These are phyloP conservation scores for Gila robusta DNA, from an alignment of 2,797 vertebrate genomes.

Conservation along the genomic window DNA sequence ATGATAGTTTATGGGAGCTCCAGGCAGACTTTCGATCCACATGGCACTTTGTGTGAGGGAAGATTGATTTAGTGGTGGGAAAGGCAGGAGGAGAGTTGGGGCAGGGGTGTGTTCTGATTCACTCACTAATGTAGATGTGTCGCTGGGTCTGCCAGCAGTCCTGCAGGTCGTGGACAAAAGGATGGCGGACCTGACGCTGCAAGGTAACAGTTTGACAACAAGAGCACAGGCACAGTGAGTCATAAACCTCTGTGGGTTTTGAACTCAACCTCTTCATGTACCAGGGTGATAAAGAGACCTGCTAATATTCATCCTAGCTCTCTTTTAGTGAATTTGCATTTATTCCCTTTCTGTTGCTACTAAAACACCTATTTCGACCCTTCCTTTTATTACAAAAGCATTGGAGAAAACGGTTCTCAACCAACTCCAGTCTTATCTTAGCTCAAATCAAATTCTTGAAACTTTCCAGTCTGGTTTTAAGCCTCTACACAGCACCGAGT, in stretches of 20 bases:
- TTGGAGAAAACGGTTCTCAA: no score
- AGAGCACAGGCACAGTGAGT: constrained; percentile 42
- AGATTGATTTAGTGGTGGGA: constrained; percentile 35
- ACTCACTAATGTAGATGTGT: constrained; percentile 99
- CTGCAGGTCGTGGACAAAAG: constrained; percentile 92
- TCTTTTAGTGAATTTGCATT: background rate
- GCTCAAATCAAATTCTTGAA: no score
- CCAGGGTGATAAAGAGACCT: background rate
- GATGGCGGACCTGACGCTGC: constrained; percentile 92
- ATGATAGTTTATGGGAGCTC: constrained; percentile 13
- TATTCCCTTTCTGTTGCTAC: background rate
- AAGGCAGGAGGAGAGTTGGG: constrained; percentile 58
- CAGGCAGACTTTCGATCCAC: background rate
- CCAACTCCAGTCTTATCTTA: no score
- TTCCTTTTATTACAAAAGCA: no score
- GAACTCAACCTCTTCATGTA: constrained; percentile 10
- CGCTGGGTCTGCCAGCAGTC: constrained; percentile 97
- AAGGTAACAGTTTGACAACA: constrained; percentile 67
- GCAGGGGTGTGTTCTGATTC: constrained; percentile 69
- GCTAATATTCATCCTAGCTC: background rate
- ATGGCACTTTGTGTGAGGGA: constrained; percentile 19
- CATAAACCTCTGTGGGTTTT: constrained; percentile 10
- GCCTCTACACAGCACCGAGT: no score
- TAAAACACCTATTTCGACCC: background rate
- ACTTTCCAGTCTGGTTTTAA: no score